Evolutionary conservation across 2,113 vertebrate genomes (phyloP), one percentile per base, ranked within the genome.

Genomic region (Aspiorhynchus laticeps): DNA sequence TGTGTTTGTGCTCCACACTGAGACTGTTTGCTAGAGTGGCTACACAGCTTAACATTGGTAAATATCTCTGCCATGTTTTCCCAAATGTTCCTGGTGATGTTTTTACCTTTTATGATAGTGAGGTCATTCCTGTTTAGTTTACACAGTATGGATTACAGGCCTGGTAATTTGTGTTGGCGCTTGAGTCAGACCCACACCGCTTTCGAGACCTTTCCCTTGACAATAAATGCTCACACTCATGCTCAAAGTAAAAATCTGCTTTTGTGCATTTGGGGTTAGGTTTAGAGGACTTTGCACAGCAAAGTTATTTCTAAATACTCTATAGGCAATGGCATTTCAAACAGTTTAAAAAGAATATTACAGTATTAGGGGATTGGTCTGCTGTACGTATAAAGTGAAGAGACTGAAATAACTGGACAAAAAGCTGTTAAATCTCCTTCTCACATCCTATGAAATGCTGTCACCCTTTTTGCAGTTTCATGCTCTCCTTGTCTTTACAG

Each of bases 401-500:
- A 6, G 28, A 67, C 14, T 31, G 26, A 36, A 36, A 74, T 15
- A 76, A 77, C 38, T 85, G 38, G 38, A 65, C 24, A 48, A 19
- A 76, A n/a, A 51, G n/a, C 74, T 51, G 6, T 51, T 51, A 3
- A 28, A 77, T 31, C 74, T 77, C 24, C n/a, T 26, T 79, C n/a
- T 75, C n/a, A 2, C 48, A 36, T 56, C 28, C 51, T 33, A 56
- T 33, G 77, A 79, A 79, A 79, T 33, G 4, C 15, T 71, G 74
- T 56, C 51, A 56, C 51, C 6, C 51, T 21, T 56, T 56, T 56
- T 21, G 51, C 51, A 71, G 67, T 83, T 69, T 87, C 89, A 48
- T 59, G 21, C 48, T 88, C 33, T 53, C 83, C 81, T n/a, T 61
- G 73, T 84, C 86, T 56, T 86, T 43, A 33, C 46, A 99, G 98